Evolutionary conservation across 2,888 invertebrate genomes (phyloP).

Genomic region (Scaeva pyrastri): DNA sequence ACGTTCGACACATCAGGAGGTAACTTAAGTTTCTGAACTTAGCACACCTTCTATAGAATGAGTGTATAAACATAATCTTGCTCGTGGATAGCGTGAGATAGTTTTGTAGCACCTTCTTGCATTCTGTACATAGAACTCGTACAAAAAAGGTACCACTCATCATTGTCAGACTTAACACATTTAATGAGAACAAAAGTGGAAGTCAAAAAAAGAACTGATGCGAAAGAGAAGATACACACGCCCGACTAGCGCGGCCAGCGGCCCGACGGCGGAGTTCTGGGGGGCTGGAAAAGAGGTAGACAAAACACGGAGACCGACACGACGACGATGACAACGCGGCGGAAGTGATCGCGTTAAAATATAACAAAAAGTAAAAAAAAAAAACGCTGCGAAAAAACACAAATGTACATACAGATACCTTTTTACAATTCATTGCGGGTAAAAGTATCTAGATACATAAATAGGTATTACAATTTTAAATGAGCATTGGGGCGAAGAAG

Average conservation of each 20-base stretch:
- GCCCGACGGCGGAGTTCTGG: too few relatives aligned
- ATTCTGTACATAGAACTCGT: not conserved
- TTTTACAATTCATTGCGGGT: not conserved
- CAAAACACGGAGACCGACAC: slow-evolving; percentile 15
- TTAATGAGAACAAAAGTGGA: slow-evolving; percentile 67
- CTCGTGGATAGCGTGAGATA: slow-evolving; percentile 67
- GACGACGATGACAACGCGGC: slow-evolving; percentile 24
- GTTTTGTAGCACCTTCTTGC: slow-evolving; percentile 46
- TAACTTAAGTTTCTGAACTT: slow-evolving; percentile 61
- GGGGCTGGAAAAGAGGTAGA: slow-evolving; percentile 13
- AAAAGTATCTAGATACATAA: not conserved
- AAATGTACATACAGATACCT: not conserved
- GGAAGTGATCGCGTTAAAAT: slow-evolving; percentile 59
- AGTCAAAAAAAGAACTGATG: slow-evolving; percentile 29
- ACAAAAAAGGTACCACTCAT: slow-evolving; percentile 46
- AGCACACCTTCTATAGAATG: slow-evolving; percentile 52
- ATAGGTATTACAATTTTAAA: too few relatives aligned
- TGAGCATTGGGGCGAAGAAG: too few relatives aligned
- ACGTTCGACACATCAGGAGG: slow-evolving; percentile 47
- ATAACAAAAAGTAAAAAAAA: slow-evolving; percentile 8
- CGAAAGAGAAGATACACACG: not conserved
- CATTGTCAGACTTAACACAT: slow-evolving; percentile 64
- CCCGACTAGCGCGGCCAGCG: too few relatives aligned
- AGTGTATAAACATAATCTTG: not conserved
- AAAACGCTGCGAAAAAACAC: slow-evolving; percentile 28